Evolutionary conservation across 2,888 invertebrate species (phyloP).

Genomic region (Lasiommata megera): DNA sequence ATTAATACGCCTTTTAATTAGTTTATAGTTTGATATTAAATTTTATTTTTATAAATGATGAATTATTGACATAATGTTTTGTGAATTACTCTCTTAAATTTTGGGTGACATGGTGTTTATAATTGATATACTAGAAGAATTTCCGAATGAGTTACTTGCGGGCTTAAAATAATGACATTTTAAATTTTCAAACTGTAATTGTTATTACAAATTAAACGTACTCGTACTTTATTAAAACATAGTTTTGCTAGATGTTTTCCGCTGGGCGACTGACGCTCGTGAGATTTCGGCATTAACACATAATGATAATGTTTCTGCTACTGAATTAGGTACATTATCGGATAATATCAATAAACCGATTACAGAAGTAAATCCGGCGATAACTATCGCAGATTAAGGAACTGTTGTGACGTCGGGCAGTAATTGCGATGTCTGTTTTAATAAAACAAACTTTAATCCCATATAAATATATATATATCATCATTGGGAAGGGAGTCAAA

Average conservation of each 20-base stretch:
- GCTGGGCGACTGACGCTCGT: neutral
- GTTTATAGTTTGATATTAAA: no score
- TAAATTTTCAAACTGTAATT: neutral
- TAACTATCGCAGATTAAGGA: slow-evolving; percentile 35
- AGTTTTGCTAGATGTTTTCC: neutral
- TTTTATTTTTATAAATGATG: no score
- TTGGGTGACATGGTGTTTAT: no score
- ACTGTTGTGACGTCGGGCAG: slow-evolving; percentile 31
- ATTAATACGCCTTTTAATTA: no score
- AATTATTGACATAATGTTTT: no score
- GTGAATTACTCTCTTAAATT: no score
- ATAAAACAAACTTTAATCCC: neutral
- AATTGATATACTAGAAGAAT: no score
- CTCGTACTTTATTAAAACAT: no score
- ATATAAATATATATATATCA: no score
- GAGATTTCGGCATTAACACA: neutral
- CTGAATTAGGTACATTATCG: slow-evolving; percentile 10
- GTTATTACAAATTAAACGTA: neutral
- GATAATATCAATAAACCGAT: slow-evolving; percentile 28
- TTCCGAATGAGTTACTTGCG: no score
- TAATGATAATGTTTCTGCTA: slow-evolving; percentile 9
- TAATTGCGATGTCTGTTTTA: slow-evolving; percentile 24
- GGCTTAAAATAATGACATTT: no score
- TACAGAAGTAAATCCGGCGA: slow-evolving; percentile 26
- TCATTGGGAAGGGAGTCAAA: no score